Base-by-base conservation (phyloP, 2,113 vertebrate genomes). In the Casuarius casuarius region DNA sequence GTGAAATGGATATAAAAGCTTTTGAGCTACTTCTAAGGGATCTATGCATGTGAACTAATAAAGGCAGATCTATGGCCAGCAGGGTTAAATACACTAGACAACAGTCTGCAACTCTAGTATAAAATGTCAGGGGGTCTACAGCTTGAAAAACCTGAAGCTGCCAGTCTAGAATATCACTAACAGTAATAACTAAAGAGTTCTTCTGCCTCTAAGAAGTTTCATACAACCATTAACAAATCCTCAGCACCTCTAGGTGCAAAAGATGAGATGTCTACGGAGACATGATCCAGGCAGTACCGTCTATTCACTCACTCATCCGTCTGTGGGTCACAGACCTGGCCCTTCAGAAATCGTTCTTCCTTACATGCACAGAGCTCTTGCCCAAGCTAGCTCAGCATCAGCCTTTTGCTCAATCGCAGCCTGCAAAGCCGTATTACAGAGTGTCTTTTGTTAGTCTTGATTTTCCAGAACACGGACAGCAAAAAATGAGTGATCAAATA, bases 21-120 rank as follows among this genome's bases (percentile, higher is more conserved):
- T 94, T 79, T 61, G 73, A 95, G 93, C 73, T 75, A 5, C 81
- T 82, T 73, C 91, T 89, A 18, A 94, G 65, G 68, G 35, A 66
- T 67, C 65, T 38, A 42, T 54, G 84, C 73, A 72, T 19, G 66
- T 65, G 93, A 78, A 71, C 51, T 72, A 68, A 80, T 54, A 65
- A 92, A 89, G 75, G 89, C 18, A 5, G 56, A 87, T 9, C 80
- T 6, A 0, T 82, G 93, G 93, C 65, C 95, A 95, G 89, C 73
- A 51, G 87, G 76, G 80, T 81, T 91, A 91, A 89, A 94, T 22
- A 73, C 86, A 59, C 33, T 7, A 78, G 86, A 42, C 72, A 77
- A 71, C 54, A 42, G 66, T 19, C 58, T 68, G 62, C 67, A 77
- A 9, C 72, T 51, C 51, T 61, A 11, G 72, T 2, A 77, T 63